A percentile compares a stretch with the other conserved stretches of the same genome.
phyloP scores from a whole-genome alignment of 1,140 invertebrate species.

The Trichomalopsis sarcophagae region DNA sequence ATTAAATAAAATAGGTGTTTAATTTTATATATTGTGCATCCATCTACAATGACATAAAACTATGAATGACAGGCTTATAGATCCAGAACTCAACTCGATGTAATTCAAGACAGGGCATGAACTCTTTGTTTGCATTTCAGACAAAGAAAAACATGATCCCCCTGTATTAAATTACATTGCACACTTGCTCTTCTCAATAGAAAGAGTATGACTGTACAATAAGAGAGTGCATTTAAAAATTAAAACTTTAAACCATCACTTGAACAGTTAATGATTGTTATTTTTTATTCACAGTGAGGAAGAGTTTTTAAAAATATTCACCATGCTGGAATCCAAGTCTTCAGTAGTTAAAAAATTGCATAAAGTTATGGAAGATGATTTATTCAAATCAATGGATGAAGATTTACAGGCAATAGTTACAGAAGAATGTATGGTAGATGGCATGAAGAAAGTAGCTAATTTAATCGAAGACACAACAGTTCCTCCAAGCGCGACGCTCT shows the following conservation, averaged over 20 bases:
- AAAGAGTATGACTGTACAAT: neutral
- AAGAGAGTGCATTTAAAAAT: neutral
- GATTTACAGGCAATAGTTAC: constrained; percentile 57
- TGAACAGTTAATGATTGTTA: neutral
- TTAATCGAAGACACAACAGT: constrained; percentile 50
- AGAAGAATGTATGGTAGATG: constrained; percentile 56
- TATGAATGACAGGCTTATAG: neutral
- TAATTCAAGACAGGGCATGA: constrained; percentile 34
- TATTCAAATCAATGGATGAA: constrained; percentile 55
- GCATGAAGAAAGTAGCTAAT: constrained; percentile 55
- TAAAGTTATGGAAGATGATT: constrained; percentile 56
- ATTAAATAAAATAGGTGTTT: neutral
- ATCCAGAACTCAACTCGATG: constrained; percentile 15
- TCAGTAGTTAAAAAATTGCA: constrained; percentile 54
- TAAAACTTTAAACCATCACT: neutral
- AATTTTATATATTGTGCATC: constrained; percentile 12
- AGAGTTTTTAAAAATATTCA: constrained; percentile 58
- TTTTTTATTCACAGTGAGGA: constrained; percentile 57
- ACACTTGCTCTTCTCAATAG: constrained; percentile 39
- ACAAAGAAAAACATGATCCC: constrained; percentile 63
- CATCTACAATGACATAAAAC: neutral
- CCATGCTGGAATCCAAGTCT: constrained; percentile 56
- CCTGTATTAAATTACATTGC: constrained; percentile 45
- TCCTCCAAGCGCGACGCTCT: constrained; percentile 52
- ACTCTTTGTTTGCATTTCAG: constrained; percentile 57